Evolutionary conservation across 2,113 vertebrate species (phyloP), one percentile per base, ranked within the genome.

Genomic region (Eubucco bourcierii): DNA sequence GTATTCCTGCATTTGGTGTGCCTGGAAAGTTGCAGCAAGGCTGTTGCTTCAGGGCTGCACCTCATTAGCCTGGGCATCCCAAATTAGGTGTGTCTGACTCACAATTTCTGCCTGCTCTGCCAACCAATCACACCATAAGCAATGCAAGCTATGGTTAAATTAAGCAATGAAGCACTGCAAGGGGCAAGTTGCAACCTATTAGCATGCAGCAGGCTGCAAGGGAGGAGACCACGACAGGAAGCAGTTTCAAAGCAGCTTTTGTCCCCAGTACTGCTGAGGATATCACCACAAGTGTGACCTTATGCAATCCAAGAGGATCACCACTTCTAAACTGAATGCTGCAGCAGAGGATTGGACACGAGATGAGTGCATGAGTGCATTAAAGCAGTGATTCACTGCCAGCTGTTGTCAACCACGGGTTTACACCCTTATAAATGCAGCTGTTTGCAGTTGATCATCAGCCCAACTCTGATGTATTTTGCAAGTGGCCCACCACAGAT

Each of bases 21-120:
- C 81, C 94, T 96, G 87, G 70, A 95, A 94, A 93, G 84, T 87
- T 86, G 76, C 83, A 90, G 74, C 83, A 53, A 95, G 80, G 18
- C 9, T 60, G 77, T 80, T 90, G 78, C 95, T 94, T 83, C 81
- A 84, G 94, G 94, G 85, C 93, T 96, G 83, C 93, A 90, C 72
- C 83, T 95, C 80, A 89, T 91, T 93, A 84, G n/a, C 47, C 2
- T 80, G 80, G 78, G 67, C 89, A 85, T 74, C 92, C 96, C 95
- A 93, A 95, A 96, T 95, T 95, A 94, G 96, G 94, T 95, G 90
- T 79, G 86, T 84, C 80, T 97, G 96, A 97, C 85, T 97, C 97
- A 97, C 87, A 95, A 95, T 94, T 97, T 94, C 96, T 97, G 85
- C 78, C 63, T 63, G 87, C 53, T 74, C 34, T 85, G 95, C 96